Evolutionary conservation across 2,888 invertebrate genomes (phyloP).

Genomic region (Perithous albicinctus): DNA sequence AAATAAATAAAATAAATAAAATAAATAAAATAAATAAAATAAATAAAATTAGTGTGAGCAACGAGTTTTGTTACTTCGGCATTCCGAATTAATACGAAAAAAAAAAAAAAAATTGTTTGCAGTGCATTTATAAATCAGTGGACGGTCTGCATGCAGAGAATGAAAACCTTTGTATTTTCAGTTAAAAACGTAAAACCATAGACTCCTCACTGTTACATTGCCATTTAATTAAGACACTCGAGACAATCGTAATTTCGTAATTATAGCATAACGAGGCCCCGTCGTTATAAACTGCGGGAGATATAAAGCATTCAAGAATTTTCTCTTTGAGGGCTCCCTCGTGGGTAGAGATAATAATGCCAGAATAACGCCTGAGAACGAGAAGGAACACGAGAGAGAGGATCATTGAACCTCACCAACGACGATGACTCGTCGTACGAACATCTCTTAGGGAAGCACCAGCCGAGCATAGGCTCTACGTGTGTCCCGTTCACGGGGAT

Average conservation of each 20-base stretch:
- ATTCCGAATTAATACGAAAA: no score
- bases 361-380: conserved; percentile 42
- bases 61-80: no score
- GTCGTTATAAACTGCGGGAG: conserved; percentile 30
- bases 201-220: conserved; percentile 32
- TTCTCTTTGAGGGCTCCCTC: conserved; percentile 4
- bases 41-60: no score
- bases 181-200: conserved; percentile 16
- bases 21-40: no score
- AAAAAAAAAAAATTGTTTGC: background rate
- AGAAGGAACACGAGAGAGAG: conserved; percentile 52
- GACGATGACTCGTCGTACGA: conserved; percentile 67
- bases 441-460: conserved; percentile 69
- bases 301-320: conserved; percentile 16
- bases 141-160: background rate
- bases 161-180: background rate
- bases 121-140: background rate
- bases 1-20: no score
- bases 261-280: conserved; percentile 6
- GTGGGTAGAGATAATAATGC: conserved; percentile 11
- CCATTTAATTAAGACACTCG: conserved; percentile 25
- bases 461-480: conserved; percentile 60
- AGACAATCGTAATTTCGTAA: conserved; percentile 50
- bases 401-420: conserved; percentile 72
- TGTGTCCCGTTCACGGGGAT: conserved; percentile 11